phyloP scores from a whole-genome alignment of 2,888 invertebrate genomes.

The Pyrrhosoma nymphula region DNA sequence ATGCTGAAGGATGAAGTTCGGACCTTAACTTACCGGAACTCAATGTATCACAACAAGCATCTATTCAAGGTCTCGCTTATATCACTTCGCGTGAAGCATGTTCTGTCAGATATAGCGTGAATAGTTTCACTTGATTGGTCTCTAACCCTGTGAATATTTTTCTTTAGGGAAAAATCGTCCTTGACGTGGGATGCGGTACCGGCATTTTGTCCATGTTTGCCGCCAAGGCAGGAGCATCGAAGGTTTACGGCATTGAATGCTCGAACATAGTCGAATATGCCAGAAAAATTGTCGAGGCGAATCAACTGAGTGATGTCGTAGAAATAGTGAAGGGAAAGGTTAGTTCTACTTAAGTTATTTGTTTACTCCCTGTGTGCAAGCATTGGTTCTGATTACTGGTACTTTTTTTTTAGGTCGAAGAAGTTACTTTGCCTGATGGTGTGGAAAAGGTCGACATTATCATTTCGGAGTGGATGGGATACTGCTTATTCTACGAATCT shows the following conservation, averaged over 20 bases:
- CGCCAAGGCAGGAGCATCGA: constrained; percentile 97
- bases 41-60: constrained; percentile 99
- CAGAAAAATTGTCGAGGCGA: constrained; percentile 94
- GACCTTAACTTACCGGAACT: constrained; percentile 98
- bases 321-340: constrained; percentile 91
- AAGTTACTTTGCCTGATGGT: constrained; percentile 94
- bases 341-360: constrained; percentile 68
- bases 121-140: background rate
- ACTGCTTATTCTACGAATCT: constrained; percentile 98
- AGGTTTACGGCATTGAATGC: constrained; percentile 98
- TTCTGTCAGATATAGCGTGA: background rate
- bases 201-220: constrained; percentile 99
- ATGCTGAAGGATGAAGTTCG: constrained; percentile 99
- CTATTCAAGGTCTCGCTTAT: constrained; percentile 87
- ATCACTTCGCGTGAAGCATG: background rate
- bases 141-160: background rate
- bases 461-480: constrained; percentile 91
- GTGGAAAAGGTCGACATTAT: constrained; percentile 96
- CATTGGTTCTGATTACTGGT: background rate
- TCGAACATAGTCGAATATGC: constrained; percentile 99
- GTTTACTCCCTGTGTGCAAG: background rate
- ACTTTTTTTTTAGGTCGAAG: constrained; percentile 86
- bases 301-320: constrained; percentile 88
- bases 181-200: constrained; percentile 99
- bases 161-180: constrained; percentile 85